Evolutionary conservation across 2,113 vertebrate species (phyloP).

Genomic region (Platanista minor): DNA sequence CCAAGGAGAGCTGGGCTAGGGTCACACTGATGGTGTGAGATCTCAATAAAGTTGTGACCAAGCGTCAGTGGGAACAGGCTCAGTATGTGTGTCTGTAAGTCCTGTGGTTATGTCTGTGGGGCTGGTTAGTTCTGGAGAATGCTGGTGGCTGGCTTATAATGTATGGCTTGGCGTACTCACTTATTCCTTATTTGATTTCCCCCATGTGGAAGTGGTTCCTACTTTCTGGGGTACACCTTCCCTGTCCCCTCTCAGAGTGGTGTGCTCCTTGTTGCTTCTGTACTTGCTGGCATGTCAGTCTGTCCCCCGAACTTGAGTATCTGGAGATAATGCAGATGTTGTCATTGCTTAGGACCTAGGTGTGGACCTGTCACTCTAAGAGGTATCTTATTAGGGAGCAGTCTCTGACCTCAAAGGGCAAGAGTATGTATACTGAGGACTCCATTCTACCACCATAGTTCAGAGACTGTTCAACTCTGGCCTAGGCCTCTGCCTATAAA

Average conservation of each 20-base stretch:
- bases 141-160: slow-evolving; percentile 60
- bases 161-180: slow-evolving; percentile 70
- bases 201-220: slow-evolving; percentile 48
- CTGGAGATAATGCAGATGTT: slow-evolving; percentile 49
- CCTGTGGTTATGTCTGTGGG: slow-evolving; percentile 54
- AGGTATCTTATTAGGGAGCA: neutral
- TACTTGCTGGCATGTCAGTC: slow-evolving; percentile 61
- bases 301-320: slow-evolving; percentile 40
- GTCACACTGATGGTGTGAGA: neutral
- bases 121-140: slow-evolving; percentile 54
- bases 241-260: slow-evolving; percentile 26
- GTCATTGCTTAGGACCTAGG: neutral
- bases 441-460: neutral
- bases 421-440: neutral
- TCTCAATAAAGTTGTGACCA: neutral
- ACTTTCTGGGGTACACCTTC: slow-evolving; percentile 9
- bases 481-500: neutral
- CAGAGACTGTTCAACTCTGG: neutral
- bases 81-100: slow-evolving; percentile 41
- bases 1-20: neutral
- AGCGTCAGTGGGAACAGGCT: slow-evolving; percentile 19
- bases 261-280: slow-evolving; percentile 67
- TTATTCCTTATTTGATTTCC: slow-evolving; percentile 48
- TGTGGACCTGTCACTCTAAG: slow-evolving; percentile 12
- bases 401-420: neutral